Evolutionary conservation across 2,888 invertebrate species (phyloP), one percentile per base, ranked within the genome.

Genomic region (Leistus spinibarbis): DNA sequence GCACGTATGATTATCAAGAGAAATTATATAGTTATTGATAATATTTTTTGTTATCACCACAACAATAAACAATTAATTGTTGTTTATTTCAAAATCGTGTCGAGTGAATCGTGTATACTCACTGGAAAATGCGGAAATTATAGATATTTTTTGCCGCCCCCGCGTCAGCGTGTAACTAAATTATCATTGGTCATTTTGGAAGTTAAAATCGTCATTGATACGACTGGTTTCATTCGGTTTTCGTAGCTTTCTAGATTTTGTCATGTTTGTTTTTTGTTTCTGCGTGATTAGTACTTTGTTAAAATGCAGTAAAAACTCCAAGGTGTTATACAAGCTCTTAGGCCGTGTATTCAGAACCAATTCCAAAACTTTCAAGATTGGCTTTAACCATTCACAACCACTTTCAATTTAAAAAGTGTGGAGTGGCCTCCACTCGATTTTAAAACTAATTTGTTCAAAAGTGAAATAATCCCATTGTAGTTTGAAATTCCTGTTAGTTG

Each of bases 41-140:
- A 13, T 40, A 60, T 60, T 60, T 60, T 57, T 57, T 60, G 3
- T 60, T 57, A 57, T 57, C 19, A 20, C 19, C 3, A 60, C 13
- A 20, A 22, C 10, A 20, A 22, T 19, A 60, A 60, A 60, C 10
- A 60, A 19, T 19, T 60, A 60, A 60, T 60, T 60, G 22, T 60
- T 60, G 20, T 40, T 40, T 40, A 40, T 40, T 40, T 40, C 40
- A 13, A 4, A 40, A 1, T 40, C 40, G 40, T 40, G 40, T 10
- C 5, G 40, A 40, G 40, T n/a, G n/a, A n/a, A n/a, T n/a, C n/a
- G n/a, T n/a, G 17, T 17, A 54, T 16, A 3, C 20, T 19, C 16
- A 20, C 20, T 60, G 60, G 60, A 60, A 60, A 60, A 60, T 60
- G 60, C 60, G 60, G 60, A 60, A 60, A 60, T 60, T 60, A 16